These are phyloP conservation scores for Meda fulgida DNA, from an alignment of 2,797 vertebrate species.

Conservation along the genomic window DNA sequence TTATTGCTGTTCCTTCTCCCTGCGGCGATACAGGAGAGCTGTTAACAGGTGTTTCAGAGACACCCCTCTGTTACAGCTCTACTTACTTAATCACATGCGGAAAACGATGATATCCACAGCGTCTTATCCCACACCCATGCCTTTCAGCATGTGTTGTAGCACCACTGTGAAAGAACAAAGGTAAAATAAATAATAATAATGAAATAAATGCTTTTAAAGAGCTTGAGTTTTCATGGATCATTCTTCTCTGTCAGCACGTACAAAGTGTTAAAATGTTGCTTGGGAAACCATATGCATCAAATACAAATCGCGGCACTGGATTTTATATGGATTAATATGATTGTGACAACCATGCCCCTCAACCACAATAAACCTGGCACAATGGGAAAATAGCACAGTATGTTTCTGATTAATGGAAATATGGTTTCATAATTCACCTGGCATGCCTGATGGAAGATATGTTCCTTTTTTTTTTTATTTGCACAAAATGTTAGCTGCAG, in stretches of 20 bases:
- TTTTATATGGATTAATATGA: conserved; percentile 36
- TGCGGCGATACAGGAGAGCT: conserved; percentile 40
- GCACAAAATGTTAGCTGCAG: conserved; percentile 34
- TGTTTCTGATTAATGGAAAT: conserved; percentile 51
- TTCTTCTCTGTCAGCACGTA: background rate
- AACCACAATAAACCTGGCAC: conserved; percentile 54
- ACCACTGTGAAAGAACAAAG: background rate
- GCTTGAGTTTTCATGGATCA: background rate
- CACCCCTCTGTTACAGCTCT: conserved; percentile 37
- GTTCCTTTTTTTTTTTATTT: conserved; percentile 42
- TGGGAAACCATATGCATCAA: conserved; percentile 16
- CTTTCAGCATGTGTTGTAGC: conserved; percentile 10
- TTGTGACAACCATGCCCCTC: conserved; percentile 35
- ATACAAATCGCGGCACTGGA: conserved; percentile 1
- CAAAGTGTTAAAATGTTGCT: conserved; percentile 8
- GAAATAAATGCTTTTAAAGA: background rate
- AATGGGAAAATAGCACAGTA: conserved; percentile 31
- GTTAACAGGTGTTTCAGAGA: conserved; percentile 52
- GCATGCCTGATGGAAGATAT: conserved; percentile 41
- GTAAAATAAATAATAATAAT: too few relatives aligned
- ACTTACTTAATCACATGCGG: conserved; percentile 24
- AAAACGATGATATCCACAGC: conserved; percentile 10
- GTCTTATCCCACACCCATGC: background rate
- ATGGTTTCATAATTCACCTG: conserved; percentile 39
- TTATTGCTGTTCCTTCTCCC: conserved; percentile 52